Base-by-base conservation (phyloP, 30 jellyfish, hydroid and myxozoan species). In the Pelagia noctiluca region DNA sequence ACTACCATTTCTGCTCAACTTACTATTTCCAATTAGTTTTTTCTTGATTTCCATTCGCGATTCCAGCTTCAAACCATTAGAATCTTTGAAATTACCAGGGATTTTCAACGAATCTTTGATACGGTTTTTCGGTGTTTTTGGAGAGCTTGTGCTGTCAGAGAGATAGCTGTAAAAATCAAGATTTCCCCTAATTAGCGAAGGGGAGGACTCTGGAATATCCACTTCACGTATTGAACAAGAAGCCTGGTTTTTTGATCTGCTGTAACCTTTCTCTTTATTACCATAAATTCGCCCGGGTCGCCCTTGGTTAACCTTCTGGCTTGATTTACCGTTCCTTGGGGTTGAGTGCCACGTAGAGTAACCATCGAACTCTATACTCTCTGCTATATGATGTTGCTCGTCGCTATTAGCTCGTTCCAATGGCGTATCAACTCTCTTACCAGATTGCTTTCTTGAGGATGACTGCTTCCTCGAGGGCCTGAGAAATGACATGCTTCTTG, bases 401-500 rank as follows among this genome's bases (percentile, higher is more conserved):
- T 47, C 19, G 11, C 19, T 47, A 11, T 47, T 47, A 38, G 10
- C 24, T 31, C 75, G 2, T n/a, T 3, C 1, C 75, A 31, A 11
- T 4, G 10, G 42, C 13, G 24, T 23, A 62, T 7, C 34, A 8
- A 1, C 52, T 69, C 19, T 65, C 50, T 60, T 38, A 62, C 26
- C 57, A 42, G 72, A n/a, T n/a, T 8, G 22, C 22, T 66, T 66
- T 8, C 26, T n/a, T 12, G 5, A 18, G 57, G 63, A 31, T 3
- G 76, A 22, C 3, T 31, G 35, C 53, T 76, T 84, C 26, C 35
- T 50, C 12, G 96, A 71, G 36, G 23, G 75, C 3, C 84, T 57
- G 25, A 67, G 57, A 47, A 86, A 86, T 10, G 89, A 57, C 2
- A 86, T 21, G 32, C 89, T 79, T 48, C 90, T 32, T 21, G 89